These are phyloP conservation scores for Coregonus ussuriensis DNA, from an alignment of 2,797 vertebrate genomes.

Conservation along the genomic window DNA sequence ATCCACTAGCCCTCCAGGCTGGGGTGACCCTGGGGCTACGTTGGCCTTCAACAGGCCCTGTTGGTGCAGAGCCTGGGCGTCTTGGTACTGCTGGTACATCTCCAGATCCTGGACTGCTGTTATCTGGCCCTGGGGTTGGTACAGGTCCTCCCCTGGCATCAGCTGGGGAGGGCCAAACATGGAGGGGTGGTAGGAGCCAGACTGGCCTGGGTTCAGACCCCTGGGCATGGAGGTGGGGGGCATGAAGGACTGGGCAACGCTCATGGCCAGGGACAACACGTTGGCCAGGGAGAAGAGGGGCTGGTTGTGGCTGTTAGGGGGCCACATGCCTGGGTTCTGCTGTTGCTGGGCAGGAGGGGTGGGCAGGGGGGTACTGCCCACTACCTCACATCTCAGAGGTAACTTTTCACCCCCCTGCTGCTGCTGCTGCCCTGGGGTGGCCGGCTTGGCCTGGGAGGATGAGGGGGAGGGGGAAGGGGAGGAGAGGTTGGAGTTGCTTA, in stretches of 20 bases:
- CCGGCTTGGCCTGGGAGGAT: conserved; percentile 4
- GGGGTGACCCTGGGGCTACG: not conserved
- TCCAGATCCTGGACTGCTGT: conserved; percentile 54
- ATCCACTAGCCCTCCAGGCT: not conserved
- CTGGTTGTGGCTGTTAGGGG: conserved; percentile 50
- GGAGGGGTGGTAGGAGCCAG: conserved; percentile 45
- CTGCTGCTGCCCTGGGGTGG: conserved; percentile 34
- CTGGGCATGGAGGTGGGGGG: conserved; percentile 57
- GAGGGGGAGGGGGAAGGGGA: not conserved
- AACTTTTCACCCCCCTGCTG: conserved; percentile 25
- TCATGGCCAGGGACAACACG: conserved; percentile 89
- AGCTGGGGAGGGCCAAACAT: conserved; percentile 20
- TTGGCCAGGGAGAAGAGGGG: conserved; percentile 83
- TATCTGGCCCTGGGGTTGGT: conserved; percentile 14
- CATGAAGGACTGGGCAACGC: conserved; percentile 83
- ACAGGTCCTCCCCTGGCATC: conserved; percentile 7
- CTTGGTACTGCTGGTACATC: conserved; percentile 30
- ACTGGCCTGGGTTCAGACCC: conserved; percentile 49
- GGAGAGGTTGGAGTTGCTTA: conserved; percentile 43
- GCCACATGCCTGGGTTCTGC: conserved; percentile 37
- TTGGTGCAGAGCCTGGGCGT: conserved; percentile 52
- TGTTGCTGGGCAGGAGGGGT: conserved; percentile 30
- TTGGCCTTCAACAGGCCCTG: conserved; percentile 53
- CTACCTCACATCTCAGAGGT: conserved; percentile 11
- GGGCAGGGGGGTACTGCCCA: conserved; percentile 33